Conservation (phyloP, 2,888 invertebrate species). For the Hymenopus coronatus region DNA sequence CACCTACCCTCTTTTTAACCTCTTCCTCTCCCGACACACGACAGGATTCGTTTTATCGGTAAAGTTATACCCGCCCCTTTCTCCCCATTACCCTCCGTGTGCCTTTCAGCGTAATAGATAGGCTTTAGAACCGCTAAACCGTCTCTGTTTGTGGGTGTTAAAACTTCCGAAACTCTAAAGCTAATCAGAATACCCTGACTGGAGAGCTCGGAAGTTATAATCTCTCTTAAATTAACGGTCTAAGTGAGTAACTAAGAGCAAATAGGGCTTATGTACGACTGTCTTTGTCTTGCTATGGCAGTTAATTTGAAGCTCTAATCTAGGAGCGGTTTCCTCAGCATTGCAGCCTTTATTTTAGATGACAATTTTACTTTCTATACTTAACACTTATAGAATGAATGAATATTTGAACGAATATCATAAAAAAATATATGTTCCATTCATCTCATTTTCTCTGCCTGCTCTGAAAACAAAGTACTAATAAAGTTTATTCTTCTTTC, state of each 20-base stretch:
- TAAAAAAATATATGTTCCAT: too few species aligned
- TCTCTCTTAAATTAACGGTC: constrained; percentile 11
- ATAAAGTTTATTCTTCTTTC: too few species aligned
- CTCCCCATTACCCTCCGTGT: neutral
- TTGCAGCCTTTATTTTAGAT: too few species aligned
- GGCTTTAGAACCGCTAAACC: constrained; percentile 12
- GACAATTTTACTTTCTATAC: too few species aligned
- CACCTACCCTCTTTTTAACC: neutral
- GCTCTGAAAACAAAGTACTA: too few species aligned
- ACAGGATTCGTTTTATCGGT: constrained; percentile 4
- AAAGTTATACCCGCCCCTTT: neutral
- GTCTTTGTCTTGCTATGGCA: neutral
- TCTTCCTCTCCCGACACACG: neutral
- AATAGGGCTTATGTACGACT: neutral
- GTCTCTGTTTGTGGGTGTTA: constrained; percentile 17
- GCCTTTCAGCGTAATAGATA: constrained; percentile 7
- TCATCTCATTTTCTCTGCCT: too few species aligned
- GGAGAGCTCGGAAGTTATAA: constrained; percentile 8
- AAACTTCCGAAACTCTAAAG: constrained; percentile 11
- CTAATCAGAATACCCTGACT: constrained; percentile 14
- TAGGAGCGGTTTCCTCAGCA: neutral
- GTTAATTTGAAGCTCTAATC: neutral
- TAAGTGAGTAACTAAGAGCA: neutral
- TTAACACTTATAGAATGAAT: too few species aligned
- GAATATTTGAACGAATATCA: too few species aligned